Conservation (phyloP, 2,113 vertebrate genomes). For the Conger conger region DNA sequence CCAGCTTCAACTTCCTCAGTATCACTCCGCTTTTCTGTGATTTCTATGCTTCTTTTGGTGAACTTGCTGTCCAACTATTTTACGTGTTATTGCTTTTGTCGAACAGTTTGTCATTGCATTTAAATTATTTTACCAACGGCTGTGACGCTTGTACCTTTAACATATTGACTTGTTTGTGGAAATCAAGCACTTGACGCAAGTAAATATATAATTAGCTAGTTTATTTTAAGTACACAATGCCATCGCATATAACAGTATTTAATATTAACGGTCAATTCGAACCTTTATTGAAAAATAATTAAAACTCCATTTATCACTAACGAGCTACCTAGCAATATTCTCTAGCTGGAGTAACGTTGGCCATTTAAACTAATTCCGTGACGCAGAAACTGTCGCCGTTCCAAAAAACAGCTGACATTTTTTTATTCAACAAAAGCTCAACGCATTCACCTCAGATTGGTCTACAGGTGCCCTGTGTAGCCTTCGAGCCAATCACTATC, state of each 20-base stretch:
- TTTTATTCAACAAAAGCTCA: slow-evolving; percentile 19
- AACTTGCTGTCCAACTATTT: neutral
- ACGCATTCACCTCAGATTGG: slow-evolving; percentile 18
- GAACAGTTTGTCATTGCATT: neutral
- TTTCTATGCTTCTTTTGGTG: neutral
- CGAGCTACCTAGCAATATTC: neutral
- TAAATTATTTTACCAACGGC: neutral
- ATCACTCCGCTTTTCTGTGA: slow-evolving; percentile 25
- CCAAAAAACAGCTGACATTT: neutral
- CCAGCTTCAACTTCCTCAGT: slow-evolving; percentile 26
- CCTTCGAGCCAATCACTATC: slow-evolving; percentile 11
- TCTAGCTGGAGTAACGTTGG: neutral
- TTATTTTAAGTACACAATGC: neutral
- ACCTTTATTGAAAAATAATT: neutral
- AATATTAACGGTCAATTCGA: neutral
- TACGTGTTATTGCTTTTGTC: neutral
- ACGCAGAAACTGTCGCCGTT: slow-evolving; percentile 14
- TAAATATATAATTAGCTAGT: neutral
- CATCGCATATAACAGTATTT: neutral
- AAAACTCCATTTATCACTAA: no score
- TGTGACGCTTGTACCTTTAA: neutral
- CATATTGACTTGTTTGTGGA: neutral
- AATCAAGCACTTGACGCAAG: neutral
- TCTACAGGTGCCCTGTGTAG: neutral
- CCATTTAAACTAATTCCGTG: neutral